Evolutionary conservation across 2,797 vertebrate genomes (phyloP).

Genomic region (Phylloscopus collybita): DNA sequence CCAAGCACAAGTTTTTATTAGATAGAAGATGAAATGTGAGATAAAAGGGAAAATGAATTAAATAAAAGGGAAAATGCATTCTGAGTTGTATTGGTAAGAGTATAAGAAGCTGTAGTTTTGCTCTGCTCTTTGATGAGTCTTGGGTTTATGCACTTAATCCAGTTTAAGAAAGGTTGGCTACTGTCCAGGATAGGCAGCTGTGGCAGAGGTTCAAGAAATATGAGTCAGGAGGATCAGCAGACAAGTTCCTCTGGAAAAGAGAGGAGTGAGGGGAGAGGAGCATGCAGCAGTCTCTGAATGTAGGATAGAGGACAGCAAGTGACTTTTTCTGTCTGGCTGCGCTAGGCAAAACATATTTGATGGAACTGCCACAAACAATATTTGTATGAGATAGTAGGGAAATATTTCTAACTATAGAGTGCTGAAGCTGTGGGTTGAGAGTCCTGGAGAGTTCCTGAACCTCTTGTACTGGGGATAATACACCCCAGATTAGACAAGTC

Average conservation of each 20-base stretch:
- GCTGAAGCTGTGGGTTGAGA: not conserved
- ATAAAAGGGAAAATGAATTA: not conserved
- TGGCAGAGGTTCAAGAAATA: not conserved
- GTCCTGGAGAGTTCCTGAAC: not conserved
- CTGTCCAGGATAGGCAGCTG: not conserved
- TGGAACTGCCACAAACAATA: not conserved
- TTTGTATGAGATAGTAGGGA: not conserved
- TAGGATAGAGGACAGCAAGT: not conserved
- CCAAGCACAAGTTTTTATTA: not conserved
- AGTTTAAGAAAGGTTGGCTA: not conserved
- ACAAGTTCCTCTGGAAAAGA: not conserved
- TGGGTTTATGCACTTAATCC: not conserved
- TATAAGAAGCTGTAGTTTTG: not conserved
- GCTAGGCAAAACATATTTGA: not conserved
- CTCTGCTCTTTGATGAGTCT: not conserved
- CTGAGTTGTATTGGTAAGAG: not conserved
- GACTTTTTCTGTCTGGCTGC: not conserved
- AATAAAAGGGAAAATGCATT: not conserved
- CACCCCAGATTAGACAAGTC: not conserved
- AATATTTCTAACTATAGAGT: not conserved
- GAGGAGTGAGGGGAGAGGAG: not conserved
- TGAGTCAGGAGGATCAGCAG: not conserved
- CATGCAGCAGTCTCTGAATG: not conserved
- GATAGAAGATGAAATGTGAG: not conserved
- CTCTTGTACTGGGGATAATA: not conserved